Conservation (phyloP, 2,113 vertebrate genomes). For the Bos javanicus region DNA sequence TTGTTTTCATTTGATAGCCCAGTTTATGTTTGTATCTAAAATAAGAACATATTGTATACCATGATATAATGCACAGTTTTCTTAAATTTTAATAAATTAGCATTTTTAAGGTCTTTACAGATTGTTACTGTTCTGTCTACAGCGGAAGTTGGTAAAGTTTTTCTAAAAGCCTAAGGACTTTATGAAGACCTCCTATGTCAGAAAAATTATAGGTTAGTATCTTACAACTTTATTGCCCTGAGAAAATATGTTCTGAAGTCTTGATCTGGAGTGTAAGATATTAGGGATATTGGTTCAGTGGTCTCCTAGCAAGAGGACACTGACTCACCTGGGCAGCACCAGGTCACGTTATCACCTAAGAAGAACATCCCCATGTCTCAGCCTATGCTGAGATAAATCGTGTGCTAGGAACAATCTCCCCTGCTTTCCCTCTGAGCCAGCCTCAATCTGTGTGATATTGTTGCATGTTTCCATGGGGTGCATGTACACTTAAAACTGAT, state of each 20-base stretch:
- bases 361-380: not conserved
- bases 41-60: constrained; percentile 3
- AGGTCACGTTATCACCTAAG: not conserved
- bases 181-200: constrained; percentile 22
- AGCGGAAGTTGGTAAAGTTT: constrained; percentile 32
- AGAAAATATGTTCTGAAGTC: constrained; percentile 39
- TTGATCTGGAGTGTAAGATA: constrained; percentile 17
- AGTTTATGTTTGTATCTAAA: constrained; percentile 39
- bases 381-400: not conserved
- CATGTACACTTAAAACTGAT: not conserved
- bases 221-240: constrained; percentile 17
- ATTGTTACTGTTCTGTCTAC: constrained; percentile 45
- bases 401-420: not conserved
- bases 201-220: not conserved
- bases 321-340: not conserved
- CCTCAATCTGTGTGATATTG: not conserved
- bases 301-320: not conserved
- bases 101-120: constrained; percentile 37
- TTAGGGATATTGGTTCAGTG: not conserved
- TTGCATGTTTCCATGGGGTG: not conserved
- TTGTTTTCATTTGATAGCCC: not conserved
- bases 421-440: not conserved
- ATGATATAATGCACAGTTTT: constrained; percentile 5
- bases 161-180: constrained; percentile 48
- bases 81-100: constrained; percentile 52